Percentiles rank a stretch among this genome's conserved stretches.
phyloP scores from a whole-genome alignment of 2,113 vertebrate species.

The Boulengeromyrus knoepffleri region DNA sequence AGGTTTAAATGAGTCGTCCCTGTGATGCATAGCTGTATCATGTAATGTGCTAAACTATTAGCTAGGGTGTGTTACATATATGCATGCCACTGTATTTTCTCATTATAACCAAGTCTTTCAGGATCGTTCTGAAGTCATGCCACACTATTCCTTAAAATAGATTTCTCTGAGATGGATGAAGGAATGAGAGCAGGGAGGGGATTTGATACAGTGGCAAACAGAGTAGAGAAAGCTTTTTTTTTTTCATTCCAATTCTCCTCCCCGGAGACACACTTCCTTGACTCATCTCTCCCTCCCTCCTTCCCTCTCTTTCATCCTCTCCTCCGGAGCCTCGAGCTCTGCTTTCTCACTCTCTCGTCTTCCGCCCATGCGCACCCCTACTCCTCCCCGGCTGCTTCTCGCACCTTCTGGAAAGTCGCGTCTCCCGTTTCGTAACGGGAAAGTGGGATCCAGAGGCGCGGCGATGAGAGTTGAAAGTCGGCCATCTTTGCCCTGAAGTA shows the following conservation, averaged over 20 bases:
- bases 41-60: neutral
- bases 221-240: neutral
- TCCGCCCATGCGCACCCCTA: neutral
- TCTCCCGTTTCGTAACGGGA: neutral
- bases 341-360: neutral
- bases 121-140: neutral
- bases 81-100: neutral
- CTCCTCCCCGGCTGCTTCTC: neutral
- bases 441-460: neutral
- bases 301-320: neutral
- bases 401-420: neutral
- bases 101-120: neutral
- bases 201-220: neutral
- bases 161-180: constrained; percentile 1
- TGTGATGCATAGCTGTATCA: neutral
- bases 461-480: neutral
- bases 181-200: neutral
- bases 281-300: neutral
- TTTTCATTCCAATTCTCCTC: neutral
- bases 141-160: constrained; percentile 3
- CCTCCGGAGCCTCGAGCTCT: neutral
- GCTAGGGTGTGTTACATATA: neutral
- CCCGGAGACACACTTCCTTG: neutral
- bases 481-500: neutral
- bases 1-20: neutral